phyloP scores from a whole-genome alignment of 2,888 invertebrate species.

The Atherix ibis region DNA sequence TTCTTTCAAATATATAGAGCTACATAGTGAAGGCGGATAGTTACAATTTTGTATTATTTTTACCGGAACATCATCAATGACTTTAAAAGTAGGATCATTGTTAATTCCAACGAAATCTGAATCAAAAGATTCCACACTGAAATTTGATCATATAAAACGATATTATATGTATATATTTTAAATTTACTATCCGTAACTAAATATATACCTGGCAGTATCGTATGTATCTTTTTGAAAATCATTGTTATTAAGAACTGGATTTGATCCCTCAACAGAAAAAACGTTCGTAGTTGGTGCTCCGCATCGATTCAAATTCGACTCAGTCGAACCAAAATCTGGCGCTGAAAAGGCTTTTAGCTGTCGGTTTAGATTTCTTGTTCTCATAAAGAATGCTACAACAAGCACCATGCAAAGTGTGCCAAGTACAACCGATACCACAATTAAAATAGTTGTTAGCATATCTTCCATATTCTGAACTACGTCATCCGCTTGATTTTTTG shows the following conservation, averaged over 20 bases:
- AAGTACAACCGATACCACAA: constrained; percentile 37
- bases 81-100: constrained; percentile 35
- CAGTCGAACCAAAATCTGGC: constrained; percentile 43
- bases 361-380: constrained; percentile 39
- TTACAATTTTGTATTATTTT: too few relatives aligned
- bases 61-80: too few relatives aligned
- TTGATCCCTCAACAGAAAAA: constrained; percentile 52
- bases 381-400: constrained; percentile 38
- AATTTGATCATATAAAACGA: constrained; percentile 13
- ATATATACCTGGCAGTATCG: constrained; percentile 9
- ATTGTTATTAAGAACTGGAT: constrained; percentile 47
- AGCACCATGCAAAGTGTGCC: constrained; percentile 37
- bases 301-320: constrained; percentile 37
- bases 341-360: constrained; percentile 45
- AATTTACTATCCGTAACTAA: neutral
- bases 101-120: constrained; percentile 50
- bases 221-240: constrained; percentile 7
- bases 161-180: constrained; percentile 4
- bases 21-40: too few relatives aligned
- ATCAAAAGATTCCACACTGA: constrained; percentile 37
- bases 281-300: constrained; percentile 52
- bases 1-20: too few relatives aligned
- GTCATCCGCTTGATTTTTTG: constrained; percentile 24
- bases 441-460: constrained; percentile 37
- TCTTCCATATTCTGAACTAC: constrained; percentile 26